phyloP scores from a whole-genome alignment of 1,140 invertebrate species.

The Chrysomallon squamiferum region DNA sequence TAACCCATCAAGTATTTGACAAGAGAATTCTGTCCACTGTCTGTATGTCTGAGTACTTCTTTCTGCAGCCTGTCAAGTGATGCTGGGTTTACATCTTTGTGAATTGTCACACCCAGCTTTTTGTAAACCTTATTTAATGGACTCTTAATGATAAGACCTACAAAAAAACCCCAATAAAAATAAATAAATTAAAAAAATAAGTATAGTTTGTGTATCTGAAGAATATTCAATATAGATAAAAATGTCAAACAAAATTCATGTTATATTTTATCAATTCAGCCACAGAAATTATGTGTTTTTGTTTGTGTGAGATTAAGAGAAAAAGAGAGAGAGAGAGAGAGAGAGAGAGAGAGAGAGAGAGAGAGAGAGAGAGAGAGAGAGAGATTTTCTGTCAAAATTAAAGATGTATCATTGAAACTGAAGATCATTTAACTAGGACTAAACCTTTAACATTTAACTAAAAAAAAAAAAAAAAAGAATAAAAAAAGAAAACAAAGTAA shows the following conservation, averaged over 20 bases:
- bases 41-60: conserved; percentile 12
- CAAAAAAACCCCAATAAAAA: background rate
- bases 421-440: too few relatives aligned
- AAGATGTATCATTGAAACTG: too few relatives aligned
- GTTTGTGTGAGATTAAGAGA: background rate
- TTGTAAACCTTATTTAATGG: background rate
- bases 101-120: background rate
- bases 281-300: background rate
- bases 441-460: too few relatives aligned
- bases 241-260: too few relatives aligned
- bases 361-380: background rate
- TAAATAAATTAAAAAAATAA: too few relatives aligned
- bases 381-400: too few relatives aligned
- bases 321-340: background rate
- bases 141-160: background rate
- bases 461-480: too few relatives aligned
- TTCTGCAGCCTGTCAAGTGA: background rate
- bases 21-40: conserved; percentile 7
- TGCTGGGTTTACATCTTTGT: background rate
- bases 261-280: too few relatives aligned
- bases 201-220: too few relatives aligned
- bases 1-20: conserved; percentile 26
- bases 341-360: background rate
- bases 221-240: too few relatives aligned
- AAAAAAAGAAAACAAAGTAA: too few relatives aligned